Conservation (phyloP, 2,888 invertebrate species). For the Ischnura elegans region DNA sequence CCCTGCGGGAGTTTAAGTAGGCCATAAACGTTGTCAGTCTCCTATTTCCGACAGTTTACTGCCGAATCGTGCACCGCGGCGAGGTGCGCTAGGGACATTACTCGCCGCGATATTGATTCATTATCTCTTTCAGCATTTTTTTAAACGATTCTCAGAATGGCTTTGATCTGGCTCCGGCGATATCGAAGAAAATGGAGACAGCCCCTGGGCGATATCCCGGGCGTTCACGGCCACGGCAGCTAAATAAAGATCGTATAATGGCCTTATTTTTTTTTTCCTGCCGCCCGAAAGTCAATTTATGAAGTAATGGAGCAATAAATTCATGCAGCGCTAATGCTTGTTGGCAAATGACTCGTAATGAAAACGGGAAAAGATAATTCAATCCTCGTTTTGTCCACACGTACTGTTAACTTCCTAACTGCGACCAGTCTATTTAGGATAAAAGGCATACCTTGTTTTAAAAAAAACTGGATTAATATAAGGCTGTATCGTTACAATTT, state of each 20-base stretch:
- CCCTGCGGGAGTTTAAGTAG: not conserved
- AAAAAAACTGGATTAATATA: too few species aligned
- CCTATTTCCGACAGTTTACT: not conserved
- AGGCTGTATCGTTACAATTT: too few species aligned
- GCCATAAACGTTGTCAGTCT: not conserved
- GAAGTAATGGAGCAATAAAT: not conserved
- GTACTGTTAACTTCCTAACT: not conserved
- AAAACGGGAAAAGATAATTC: not conserved
- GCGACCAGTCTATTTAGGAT: not conserved
- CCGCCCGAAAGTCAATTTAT: not conserved
- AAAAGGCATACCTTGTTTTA: too few species aligned
- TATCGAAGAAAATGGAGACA: not conserved
- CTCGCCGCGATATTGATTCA: not conserved
- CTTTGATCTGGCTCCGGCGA: not conserved
- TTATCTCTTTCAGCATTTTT: not conserved
- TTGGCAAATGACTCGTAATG: not conserved
- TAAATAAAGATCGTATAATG: not conserved
- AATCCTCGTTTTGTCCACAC: not conserved
- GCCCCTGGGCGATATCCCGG: not conserved
- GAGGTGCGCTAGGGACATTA: not conserved
- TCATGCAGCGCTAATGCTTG: not conserved
- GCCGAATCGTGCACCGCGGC: not conserved
- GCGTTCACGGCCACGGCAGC: not conserved
- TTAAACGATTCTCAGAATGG: constrained; percentile 17
- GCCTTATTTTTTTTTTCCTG: not conserved